phyloP scores from a whole-genome alignment of 1,140 invertebrate genomes.

The Phenacoccus solenopsis region DNA sequence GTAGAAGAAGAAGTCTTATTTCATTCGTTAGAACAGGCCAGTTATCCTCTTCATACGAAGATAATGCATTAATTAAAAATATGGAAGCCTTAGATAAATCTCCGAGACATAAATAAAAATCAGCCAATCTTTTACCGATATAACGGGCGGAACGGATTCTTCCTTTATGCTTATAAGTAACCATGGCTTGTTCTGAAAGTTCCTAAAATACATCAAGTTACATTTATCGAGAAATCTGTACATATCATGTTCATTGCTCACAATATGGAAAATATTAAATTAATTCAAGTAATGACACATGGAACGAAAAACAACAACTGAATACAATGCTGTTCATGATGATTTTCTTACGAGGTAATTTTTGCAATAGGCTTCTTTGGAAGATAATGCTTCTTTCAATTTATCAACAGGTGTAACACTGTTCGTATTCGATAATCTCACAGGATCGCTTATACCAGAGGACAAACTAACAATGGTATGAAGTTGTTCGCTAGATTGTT shows the following conservation, averaged over 20 bases:
- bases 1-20: slow-evolving; percentile 68
- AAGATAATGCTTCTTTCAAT: slow-evolving; percentile 80
- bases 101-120: slow-evolving; percentile 75
- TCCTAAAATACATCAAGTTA: slow-evolving; percentile 41
- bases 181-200: slow-evolving; percentile 86
- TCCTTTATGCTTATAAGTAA: slow-evolving; percentile 91
- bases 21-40: slow-evolving; percentile 71
- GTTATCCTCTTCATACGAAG: slow-evolving; percentile 72
- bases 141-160: slow-evolving; percentile 68
- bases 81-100: slow-evolving; percentile 77
- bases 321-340: too few species aligned
- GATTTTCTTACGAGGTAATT: slow-evolving; percentile 58
- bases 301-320: neutral
- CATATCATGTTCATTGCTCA: neutral
- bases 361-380: slow-evolving; percentile 75
- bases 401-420: slow-evolving; percentile 63
- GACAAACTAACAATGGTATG: slow-evolving; percentile 80
- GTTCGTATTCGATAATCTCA: slow-evolving; percentile 33
- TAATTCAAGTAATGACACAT: neutral
- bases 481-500: slow-evolving; percentile 71
- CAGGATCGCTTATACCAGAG: slow-evolving; percentile 69
- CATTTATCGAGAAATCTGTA: neutral
- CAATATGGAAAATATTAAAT: neutral
- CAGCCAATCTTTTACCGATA: slow-evolving; percentile 77
- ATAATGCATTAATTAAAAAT: slow-evolving; percentile 73